Evolutionary conservation across 2,888 invertebrate species (phyloP).

Genomic region (Gymnosoma rotundatum): DNA sequence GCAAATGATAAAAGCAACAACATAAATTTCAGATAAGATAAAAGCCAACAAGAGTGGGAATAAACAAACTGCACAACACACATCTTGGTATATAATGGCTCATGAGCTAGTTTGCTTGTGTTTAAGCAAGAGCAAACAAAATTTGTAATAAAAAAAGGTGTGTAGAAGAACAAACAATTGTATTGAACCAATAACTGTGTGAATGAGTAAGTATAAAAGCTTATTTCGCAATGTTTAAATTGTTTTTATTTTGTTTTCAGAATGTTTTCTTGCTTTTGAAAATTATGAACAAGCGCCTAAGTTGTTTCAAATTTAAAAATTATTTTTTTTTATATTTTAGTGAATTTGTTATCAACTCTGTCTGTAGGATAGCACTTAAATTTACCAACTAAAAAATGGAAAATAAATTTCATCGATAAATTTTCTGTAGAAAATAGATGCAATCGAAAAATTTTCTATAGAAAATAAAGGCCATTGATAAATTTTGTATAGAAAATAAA

Average conservation of each 20-base stretch:
- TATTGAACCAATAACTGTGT: background rate
- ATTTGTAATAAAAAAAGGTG: conserved; percentile 24
- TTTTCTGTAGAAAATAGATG: too few relatives aligned
- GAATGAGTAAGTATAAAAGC: background rate
- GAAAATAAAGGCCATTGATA: too few relatives aligned
- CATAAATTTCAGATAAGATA: conserved; percentile 64
- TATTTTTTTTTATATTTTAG: too few relatives aligned
- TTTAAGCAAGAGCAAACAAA: conserved; percentile 19
- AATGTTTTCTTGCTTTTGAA: too few relatives aligned
- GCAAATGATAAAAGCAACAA: conserved; percentile 57
- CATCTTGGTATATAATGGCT: background rate
- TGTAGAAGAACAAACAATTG: conserved; percentile 40
- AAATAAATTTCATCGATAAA: background rate
- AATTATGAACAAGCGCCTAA: too few relatives aligned
- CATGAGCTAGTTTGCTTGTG: conserved; percentile 6
- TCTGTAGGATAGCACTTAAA: too few relatives aligned
- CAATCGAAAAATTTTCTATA: too few relatives aligned
- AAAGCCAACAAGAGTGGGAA: conserved; percentile 24
- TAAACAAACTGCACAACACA: conserved; percentile 13
- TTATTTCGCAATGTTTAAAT: conserved; percentile 9
- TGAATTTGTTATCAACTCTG: too few relatives aligned
- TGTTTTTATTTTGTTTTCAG: background rate
- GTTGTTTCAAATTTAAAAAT: too few relatives aligned
- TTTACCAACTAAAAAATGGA: background rate
- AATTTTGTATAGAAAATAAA: too few relatives aligned